Conservation (phyloP, 2,797 vertebrate species). For the Paguma larvata region DNA sequence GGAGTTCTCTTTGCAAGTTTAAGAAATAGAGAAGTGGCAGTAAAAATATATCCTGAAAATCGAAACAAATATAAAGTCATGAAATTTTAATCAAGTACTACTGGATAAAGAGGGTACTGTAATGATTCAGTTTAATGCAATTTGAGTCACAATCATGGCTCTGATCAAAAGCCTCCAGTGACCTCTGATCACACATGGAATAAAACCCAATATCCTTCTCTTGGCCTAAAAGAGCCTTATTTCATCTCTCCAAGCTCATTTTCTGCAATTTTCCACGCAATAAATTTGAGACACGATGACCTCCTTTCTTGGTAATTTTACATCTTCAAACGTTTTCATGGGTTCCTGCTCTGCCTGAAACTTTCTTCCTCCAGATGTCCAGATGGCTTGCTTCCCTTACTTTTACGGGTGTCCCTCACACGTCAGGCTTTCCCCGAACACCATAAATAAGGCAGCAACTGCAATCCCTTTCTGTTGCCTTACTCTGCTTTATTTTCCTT, state of each 20-base stretch:
- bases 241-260: neutral
- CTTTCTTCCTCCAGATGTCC: neutral
- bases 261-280: neutral
- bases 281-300: neutral
- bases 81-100: neutral
- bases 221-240: neutral
- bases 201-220: neutral
- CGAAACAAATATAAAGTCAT: neutral
- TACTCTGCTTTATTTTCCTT: neutral
- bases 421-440: neutral
- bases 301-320: neutral
- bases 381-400: neutral
- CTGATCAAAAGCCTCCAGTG: neutral
- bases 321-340: neutral
- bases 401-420: neutral
- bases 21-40: neutral
- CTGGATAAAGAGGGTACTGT: neutral
- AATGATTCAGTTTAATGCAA: neutral
- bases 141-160: neutral
- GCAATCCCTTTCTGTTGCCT: neutral
- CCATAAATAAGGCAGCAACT: neutral
- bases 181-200: neutral
- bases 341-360: neutral
- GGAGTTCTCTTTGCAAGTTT: neutral
- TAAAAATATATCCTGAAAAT: neutral